phyloP scores from a whole-genome alignment of 2,113 vertebrate genomes.

The Cynocephalus volans region DNA sequence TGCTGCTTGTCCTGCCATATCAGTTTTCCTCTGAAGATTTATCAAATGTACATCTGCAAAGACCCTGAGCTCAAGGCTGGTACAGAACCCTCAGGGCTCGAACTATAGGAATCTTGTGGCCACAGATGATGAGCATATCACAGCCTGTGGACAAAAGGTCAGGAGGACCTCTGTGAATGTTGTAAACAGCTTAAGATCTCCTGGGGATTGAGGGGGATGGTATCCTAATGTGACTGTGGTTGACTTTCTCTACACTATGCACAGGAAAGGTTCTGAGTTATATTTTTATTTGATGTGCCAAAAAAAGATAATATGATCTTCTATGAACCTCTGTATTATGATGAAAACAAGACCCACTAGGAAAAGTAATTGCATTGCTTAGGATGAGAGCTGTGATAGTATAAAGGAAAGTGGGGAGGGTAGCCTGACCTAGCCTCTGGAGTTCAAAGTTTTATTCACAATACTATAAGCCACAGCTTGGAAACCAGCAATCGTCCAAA shows the following conservation, averaged over 20 bases:
- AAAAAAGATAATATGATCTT: neutral
- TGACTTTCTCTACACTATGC: neutral
- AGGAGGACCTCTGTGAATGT: neutral
- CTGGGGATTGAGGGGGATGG: neutral
- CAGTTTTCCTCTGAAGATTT: neutral
- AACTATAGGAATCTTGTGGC: neutral
- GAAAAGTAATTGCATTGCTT: neutral
- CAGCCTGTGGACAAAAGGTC: neutral
- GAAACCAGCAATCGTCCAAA: neutral
- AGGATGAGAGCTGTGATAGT: neutral
- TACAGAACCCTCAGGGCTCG: neutral
- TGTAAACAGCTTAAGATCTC: neutral
- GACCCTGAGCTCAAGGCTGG: neutral
- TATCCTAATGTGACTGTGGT: neutral
- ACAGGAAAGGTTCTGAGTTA: neutral
- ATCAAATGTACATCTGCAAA: neutral
- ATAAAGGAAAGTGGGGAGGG: neutral
- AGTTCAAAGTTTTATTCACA: neutral
- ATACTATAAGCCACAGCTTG: neutral
- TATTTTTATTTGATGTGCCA: neutral
- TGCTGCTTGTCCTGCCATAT: neutral
- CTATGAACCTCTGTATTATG: neutral
- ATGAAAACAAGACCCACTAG: neutral
- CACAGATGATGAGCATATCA: neutral
- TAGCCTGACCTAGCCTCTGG: neutral